Percentiles rank a stretch among this genome's conserved stretches.
These are phyloP conservation scores for Pantherophis guttatus DNA, from an alignment of 2,113 vertebrate species.

Conservation along the genomic window DNA sequence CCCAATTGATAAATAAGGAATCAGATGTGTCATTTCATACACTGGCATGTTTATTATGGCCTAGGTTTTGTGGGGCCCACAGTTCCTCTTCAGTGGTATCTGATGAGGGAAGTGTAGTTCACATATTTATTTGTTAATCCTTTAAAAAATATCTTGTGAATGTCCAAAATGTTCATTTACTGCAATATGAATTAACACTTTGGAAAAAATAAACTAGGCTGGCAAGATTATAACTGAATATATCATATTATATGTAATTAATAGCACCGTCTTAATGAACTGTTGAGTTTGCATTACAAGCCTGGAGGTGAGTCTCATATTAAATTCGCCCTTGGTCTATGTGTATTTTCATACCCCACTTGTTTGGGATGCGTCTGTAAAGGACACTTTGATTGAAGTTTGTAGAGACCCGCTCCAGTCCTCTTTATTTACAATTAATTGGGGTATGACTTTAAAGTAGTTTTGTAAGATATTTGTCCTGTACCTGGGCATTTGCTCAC, in stretches of 20 bases:
- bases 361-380: neutral
- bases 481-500: neutral
- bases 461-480: neutral
- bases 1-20: neutral
- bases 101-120: neutral
- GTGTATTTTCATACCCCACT: neutral
- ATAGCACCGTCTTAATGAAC: neutral
- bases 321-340: neutral
- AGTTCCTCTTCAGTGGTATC: neutral
- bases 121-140: neutral
- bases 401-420: neutral
- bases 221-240: neutral
- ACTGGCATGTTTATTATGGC: neutral
- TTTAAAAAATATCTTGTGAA: neutral
- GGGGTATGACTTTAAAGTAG: neutral
- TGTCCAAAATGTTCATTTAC: neutral
- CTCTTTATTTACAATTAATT: neutral
- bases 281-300: slow-evolving; percentile 1
- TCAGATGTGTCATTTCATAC: neutral
- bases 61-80: neutral
- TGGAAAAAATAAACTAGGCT: neutral
- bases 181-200: neutral
- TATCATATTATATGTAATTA: neutral
- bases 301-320: neutral
- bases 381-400: neutral